Evolutionary conservation across 2,113 vertebrate species (phyloP), one percentile per base, ranked within the genome.

Genomic region (Dicrurus megarhynchus): DNA sequence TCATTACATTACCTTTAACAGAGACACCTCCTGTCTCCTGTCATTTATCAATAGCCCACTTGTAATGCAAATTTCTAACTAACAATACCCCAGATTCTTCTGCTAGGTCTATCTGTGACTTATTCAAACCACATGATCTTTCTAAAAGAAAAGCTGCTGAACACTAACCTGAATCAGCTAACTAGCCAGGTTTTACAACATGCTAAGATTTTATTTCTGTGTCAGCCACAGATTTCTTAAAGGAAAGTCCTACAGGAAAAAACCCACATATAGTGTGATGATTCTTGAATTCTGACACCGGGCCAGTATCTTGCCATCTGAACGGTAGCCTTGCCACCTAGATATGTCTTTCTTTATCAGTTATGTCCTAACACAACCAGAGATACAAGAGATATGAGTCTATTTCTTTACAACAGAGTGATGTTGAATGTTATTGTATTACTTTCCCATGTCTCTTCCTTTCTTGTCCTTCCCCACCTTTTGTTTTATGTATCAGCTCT

Each of bases 41-140:
- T 87, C 87, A 94, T 82, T 91, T 73, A 82, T 84, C 52, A 84
- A 53, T 84, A 61, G 41, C 70, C 49, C 65, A 84, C 65, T 95
- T 95, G 57, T 76, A 81, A 95, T 78, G 69, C 73, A 91, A 95
- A 91, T 90, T 87, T 37, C 80, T 89, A 55, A 82, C 50, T 82
- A 86, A 87, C 10, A 89, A 82, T 95, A 89, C 35, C 33, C 39
- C 12, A 47, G 17, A 57, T 89, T 95, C 64, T 76, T 71, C 56
- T 75, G 30, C 41, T 70, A 70, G 41, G 63, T 83, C n/a, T 89
- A 22, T 75, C 57, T 60, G 30, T 81, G 77, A 71, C 47, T 95
- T 94, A 59, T 44, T 78, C 32, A 50, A 95, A 92, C 61, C 24
- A 46, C 41, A n/a, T 44, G 15, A 65, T 94, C 47, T 70, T 91